A percentile compares a stretch with the other conserved stretches of the same genome.
These are phyloP conservation scores for Aspidiotus rigidus DNA, from an alignment of 2,888 invertebrate genomes.

Conservation along the genomic window DNA sequence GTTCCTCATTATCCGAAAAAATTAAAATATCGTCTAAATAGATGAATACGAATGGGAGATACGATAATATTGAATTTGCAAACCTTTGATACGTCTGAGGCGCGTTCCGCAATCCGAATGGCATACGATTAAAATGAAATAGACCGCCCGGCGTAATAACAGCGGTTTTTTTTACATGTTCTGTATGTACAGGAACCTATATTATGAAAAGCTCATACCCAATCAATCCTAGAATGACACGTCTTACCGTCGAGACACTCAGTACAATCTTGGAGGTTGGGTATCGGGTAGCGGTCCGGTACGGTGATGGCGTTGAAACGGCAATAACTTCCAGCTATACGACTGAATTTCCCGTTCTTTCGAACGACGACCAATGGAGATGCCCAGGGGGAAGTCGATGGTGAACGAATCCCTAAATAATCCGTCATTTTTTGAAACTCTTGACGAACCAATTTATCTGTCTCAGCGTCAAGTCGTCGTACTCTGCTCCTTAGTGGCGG, in stretches of 20 bases:
- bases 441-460: constrained; percentile 38
- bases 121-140: neutral
- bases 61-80: neutral
- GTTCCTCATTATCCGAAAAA: neutral
- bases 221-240: constrained; percentile 41
- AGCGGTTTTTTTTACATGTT: constrained; percentile 34
- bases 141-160: neutral
- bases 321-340: constrained; percentile 43
- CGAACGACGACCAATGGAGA: constrained; percentile 39
- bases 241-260: constrained; percentile 38
- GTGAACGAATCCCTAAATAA: constrained; percentile 39
- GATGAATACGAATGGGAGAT: neutral
- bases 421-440: constrained; percentile 40
- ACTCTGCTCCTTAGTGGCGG: constrained; percentile 40
- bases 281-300: constrained; percentile 41
- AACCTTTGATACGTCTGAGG: neutral
- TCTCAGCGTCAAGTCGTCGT: constrained; percentile 40
- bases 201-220: constrained; percentile 42
- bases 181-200: constrained; percentile 41
- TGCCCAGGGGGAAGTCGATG: constrained; percentile 41
- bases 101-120: neutral
- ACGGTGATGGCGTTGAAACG: constrained; percentile 40
- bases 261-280: constrained; percentile 40
- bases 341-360: constrained; percentile 40
- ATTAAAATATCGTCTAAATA: constrained; percentile 2